Evolutionary conservation across 2,797 vertebrate species (phyloP), one percentile per base, ranked within the genome.

Genomic region (Neosilurus mollespiculum): DNA sequence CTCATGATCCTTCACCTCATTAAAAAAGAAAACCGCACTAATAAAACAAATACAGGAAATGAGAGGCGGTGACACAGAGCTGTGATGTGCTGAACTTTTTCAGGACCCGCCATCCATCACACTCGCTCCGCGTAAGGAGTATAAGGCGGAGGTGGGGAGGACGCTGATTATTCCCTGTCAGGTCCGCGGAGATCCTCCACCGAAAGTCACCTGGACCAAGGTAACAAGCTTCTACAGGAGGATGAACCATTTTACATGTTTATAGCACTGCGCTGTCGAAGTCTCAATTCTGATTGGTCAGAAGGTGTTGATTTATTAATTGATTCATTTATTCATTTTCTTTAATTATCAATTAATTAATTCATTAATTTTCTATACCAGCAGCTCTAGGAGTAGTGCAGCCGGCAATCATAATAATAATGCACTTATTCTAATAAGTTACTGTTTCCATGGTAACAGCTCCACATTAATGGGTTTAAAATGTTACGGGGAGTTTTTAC

Each of bases 71-170:
- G 16, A 12, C 5, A 26, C 54, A 49, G 22, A 24, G 37, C n/a
- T 30, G 61, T 53, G 7, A 49, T 11, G 16, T 30, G 15, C 61
- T 24, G 37, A 79, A 83, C 81, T 84, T 81, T 89, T 79, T 80
- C 89, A 99, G 98, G 96, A 97, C 81, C 97, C 97, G 37, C 98
- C 98, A 0, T 84, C 92, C 49, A 96, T 98, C 90, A 91, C 92
- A 0, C n/a, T 95, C 78, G 83, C 88, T 51, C 98, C 97, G n/a
- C 94, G 93, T 83, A 90, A 93, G 77, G 94, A 95, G 56, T 99
- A 99, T 87, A 94, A 92, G 88, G 94, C 95, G 90, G 96, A 96
- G 83, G 95, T 94, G 61, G 96, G 96, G 0, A 80, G 93, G 81
- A 94, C 94, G 61, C 91, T 99, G 71, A 88, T 96, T 62, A 93